Evolutionary conservation across 2,797 vertebrate species (phyloP).

Genomic region (Tauraco hartlaubi): DNA sequence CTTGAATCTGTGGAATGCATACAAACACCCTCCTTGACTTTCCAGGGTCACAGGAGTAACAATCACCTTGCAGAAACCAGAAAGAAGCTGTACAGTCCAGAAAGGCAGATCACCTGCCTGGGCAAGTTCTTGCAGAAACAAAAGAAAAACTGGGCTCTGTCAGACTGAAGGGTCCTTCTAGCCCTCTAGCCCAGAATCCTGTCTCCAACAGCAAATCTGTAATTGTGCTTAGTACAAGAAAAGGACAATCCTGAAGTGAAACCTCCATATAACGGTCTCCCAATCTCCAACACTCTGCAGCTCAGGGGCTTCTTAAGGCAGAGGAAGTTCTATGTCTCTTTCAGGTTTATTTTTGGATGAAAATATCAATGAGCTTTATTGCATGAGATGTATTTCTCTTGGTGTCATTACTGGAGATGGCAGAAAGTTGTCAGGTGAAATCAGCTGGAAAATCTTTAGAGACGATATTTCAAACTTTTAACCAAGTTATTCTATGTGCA

Average conservation of each 20-base stretch:
- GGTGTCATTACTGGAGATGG: not conserved
- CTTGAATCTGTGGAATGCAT: slow-evolving; percentile 8
- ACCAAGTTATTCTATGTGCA: not conserved
- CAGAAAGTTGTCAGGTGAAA: not conserved
- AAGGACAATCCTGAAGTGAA: not conserved
- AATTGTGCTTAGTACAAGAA: not conserved
- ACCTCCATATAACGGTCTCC: not conserved
- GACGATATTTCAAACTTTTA: not conserved
- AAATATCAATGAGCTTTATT: not conserved
- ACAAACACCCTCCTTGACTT: not conserved
- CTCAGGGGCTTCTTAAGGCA: not conserved
- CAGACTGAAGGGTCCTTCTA: not conserved
- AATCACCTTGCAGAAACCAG: not conserved
- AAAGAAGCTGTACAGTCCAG: slow-evolving; percentile 18
- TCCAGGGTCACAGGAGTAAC: slow-evolving; percentile 14
- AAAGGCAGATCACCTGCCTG: not conserved
- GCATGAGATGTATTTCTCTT: not conserved
- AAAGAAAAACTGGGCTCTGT: not conserved
- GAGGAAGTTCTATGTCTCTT: not conserved
- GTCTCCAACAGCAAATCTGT: not conserved
- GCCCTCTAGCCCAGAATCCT: not conserved
- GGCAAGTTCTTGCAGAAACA: not conserved
- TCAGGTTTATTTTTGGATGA: not conserved
- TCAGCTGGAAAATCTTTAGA: not conserved
- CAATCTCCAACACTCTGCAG: not conserved